Evolutionary conservation across 2,888 invertebrate genomes (phyloP).

Genomic region (Lepetodrilus schrolli): DNA sequence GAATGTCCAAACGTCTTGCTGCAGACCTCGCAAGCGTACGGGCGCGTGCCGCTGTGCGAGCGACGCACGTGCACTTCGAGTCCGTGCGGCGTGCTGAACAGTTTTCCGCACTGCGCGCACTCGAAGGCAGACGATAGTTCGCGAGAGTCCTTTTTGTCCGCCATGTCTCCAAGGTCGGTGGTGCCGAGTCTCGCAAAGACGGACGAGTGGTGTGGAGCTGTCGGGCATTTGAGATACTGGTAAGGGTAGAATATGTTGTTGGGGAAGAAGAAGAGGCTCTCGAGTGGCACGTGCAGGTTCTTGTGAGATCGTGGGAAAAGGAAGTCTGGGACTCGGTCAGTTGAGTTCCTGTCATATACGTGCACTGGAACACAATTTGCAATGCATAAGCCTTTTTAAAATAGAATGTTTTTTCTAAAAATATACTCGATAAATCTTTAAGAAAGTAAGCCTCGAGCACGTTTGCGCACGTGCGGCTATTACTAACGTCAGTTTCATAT

Average conservation of each 20-base stretch:
- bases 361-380: not conserved
- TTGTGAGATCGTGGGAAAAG: not conserved
- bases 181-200: not conserved
- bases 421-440: too few relatives aligned
- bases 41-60: conserved; percentile 91
- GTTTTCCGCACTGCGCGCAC: conserved; percentile 68
- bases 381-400: too few relatives aligned
- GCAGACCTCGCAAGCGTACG: conserved; percentile 96
- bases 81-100: conserved; percentile 98
- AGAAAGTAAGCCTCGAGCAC: too few relatives aligned
- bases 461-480: too few relatives aligned
- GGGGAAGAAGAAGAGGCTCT: not conserved
- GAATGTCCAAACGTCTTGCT: conserved; percentile 99
- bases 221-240: conserved; percentile 20
- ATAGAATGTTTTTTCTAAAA: too few relatives aligned
- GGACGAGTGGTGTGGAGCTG: not conserved
- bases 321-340: not conserved
- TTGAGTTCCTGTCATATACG: not conserved
- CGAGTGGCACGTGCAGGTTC: conserved; percentile 3
- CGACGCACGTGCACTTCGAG: conserved; percentile 96
- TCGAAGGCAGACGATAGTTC: conserved; percentile 9
- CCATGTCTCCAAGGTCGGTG: not conserved
- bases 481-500: too few relatives aligned
- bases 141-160: conserved; percentile 4
- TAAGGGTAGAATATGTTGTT: conserved; percentile 27